Conservation (phyloP, 2,797 vertebrate species). For the Scomberomorus guttatus region DNA sequence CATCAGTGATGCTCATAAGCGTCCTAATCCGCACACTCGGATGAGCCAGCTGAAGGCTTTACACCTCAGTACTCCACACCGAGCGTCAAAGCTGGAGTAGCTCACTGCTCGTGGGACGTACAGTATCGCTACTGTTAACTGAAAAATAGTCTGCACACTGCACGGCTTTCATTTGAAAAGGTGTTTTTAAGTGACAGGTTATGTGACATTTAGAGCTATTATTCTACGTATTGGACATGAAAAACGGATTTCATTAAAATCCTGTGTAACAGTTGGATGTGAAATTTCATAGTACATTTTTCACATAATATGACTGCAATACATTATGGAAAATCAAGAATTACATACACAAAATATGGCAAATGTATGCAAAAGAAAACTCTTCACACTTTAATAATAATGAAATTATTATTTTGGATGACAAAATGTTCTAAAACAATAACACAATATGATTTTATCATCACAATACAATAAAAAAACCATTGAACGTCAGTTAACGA, state of each 20-base stretch:
- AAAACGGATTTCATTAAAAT: not conserved
- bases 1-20: slow-evolving; percentile 61
- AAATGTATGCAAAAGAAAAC: not conserved
- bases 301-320: not conserved
- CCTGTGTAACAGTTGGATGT: not conserved
- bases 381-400: not conserved
- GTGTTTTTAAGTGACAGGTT: not conserved
- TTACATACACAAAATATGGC: not conserved
- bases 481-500: not conserved
- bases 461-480: not conserved
- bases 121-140: slow-evolving; percentile 8
- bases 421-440: not conserved
- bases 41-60: slow-evolving; percentile 65
- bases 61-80: slow-evolving; percentile 39
- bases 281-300: not conserved
- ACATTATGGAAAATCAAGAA: slow-evolving; percentile 4
- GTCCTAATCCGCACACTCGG: slow-evolving; percentile 67
- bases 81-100: slow-evolving; percentile 26
- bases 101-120: slow-evolving; percentile 1
- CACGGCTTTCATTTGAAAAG: not conserved
- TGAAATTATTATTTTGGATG: not conserved
- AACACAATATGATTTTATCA: not conserved
- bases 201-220: not conserved
- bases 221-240: not conserved
- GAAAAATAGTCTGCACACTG: not conserved